These are phyloP conservation scores for Gymnogyps californianus DNA, from an alignment of 2,113 vertebrate species.

Conservation along the genomic window DNA sequence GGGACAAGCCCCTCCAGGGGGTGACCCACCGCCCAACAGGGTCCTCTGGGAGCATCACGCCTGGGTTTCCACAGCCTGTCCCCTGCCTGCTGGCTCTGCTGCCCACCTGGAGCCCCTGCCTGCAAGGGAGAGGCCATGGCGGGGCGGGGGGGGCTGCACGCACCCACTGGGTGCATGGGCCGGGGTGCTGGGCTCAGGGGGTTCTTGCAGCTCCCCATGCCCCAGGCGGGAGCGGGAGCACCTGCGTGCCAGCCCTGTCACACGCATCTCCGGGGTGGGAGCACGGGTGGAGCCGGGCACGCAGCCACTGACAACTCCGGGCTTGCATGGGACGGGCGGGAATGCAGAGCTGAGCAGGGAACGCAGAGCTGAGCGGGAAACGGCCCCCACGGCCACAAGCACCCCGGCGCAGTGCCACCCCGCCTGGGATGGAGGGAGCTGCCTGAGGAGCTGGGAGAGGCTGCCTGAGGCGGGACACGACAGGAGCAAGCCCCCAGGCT, in stretches of 20 bases:
- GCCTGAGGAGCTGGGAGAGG: background rate
- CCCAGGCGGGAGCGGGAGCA: background rate
- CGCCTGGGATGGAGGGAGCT: background rate
- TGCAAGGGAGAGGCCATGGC: background rate
- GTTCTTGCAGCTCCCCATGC: background rate
- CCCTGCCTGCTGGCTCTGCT: background rate
- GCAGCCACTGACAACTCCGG: background rate
- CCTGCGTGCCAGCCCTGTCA: background rate
- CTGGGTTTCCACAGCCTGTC: background rate
- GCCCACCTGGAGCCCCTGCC: background rate
- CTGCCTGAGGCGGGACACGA: background rate
- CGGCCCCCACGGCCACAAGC: accelerated
- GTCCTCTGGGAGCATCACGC: accelerated
- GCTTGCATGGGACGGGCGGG: background rate
- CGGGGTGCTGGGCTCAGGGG: accelerated
- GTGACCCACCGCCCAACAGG: background rate
- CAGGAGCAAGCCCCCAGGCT: background rate
- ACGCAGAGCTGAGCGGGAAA: background rate
- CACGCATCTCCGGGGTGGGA: accelerated
- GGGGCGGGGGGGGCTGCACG: accelerated
- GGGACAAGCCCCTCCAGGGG: background rate
- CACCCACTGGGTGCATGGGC: background rate
- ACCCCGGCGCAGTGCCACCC: background rate
- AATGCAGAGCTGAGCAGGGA: background rate
- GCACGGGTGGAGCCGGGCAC: accelerated